Base-by-base conservation (phyloP, 2,888 invertebrate species). In the Thymelicus sylvestris region DNA sequence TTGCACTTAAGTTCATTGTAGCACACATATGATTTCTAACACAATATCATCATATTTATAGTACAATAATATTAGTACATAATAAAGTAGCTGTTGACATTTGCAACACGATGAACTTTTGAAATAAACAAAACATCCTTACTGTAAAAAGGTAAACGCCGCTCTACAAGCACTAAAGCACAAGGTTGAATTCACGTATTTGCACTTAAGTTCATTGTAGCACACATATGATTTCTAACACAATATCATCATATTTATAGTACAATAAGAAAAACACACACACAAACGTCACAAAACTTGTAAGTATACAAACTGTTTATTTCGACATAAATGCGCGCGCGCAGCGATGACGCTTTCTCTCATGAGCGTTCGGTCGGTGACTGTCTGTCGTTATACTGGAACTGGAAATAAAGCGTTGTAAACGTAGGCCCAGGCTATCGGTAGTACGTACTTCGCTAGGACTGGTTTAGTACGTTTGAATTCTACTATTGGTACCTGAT, bases 81-180 rank as follows among this genome's bases (percentile, higher is more conserved):
- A n/a, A n/a, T 8, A 19, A 19, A 52, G 52, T 52, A 52, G 39
- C n/a, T 41, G 5, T 55, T 64, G n/a, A 67, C 55, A 52, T 71
- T 71, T 44, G 47, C 19, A 68, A 61, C 57, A n/a, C 44, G 55
- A 66, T 57, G 57, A 67, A 67, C 55, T 39, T 72, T 65, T 66
- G 52, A 71, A 71, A 65, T 70, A 71, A 78, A 79, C 79, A 79
- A 82, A 81, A 81, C 78, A 62, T 66, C 61, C 88, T 89, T 82
- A 91, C 92, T 88, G 83, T 88, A 86, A 86, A 88, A 88, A 88
- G 82, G 79, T 81, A 82, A 87, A 85, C 81, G 78, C 83, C 80
- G 77, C 83, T 80, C 83, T 80, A 77, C 81, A 81, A 82, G 78
- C 80, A 79, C 77, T 83, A 83, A 83, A 76, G 80, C 84, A 87